Evolutionary conservation across 2,797 vertebrate species (phyloP).

Genomic region (Hydrophis major): DNA sequence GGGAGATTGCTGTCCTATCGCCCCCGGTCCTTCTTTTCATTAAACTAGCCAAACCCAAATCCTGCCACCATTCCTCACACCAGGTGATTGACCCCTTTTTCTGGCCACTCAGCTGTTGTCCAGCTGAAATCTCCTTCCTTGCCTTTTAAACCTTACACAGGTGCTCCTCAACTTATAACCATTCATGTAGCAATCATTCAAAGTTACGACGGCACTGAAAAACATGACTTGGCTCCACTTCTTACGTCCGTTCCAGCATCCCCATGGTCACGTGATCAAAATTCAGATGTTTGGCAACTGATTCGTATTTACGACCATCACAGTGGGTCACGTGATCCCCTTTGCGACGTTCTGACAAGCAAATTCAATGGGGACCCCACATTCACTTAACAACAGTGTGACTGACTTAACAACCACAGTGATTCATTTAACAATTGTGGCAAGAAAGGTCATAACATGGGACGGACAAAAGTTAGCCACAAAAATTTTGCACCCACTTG

Average conservation of each 20-base stretch:
- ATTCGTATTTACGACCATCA: too few relatives aligned
- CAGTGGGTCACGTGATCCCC: not conserved
- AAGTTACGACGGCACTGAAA: too few relatives aligned
- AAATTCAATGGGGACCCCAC: too few relatives aligned
- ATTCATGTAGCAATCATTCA: too few relatives aligned
- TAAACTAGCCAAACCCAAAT: rapidly evolving
- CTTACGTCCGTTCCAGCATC: too few relatives aligned
- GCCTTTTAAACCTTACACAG: not conserved
- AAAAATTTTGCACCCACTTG: not conserved
- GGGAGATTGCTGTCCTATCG: too few relatives aligned
- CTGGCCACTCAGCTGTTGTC: not conserved
- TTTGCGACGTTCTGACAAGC: too few relatives aligned
- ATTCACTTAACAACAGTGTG: not conserved
- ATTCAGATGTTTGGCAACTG: too few relatives aligned
- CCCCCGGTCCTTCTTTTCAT: not conserved
- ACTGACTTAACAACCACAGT: not conserved
- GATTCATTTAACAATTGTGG: not conserved
- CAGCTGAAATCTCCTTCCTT: not conserved
- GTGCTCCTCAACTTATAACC: too few relatives aligned
- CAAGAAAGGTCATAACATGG: too few relatives aligned
- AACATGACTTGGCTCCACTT: too few relatives aligned
- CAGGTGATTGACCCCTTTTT: not conserved
- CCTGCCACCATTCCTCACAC: not conserved
- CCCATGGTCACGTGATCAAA: too few relatives aligned
- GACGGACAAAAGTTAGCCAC: not conserved